These are phyloP conservation scores for Burhinus oedicnemus DNA, from an alignment of 2,113 vertebrate species.

Conservation along the genomic window DNA sequence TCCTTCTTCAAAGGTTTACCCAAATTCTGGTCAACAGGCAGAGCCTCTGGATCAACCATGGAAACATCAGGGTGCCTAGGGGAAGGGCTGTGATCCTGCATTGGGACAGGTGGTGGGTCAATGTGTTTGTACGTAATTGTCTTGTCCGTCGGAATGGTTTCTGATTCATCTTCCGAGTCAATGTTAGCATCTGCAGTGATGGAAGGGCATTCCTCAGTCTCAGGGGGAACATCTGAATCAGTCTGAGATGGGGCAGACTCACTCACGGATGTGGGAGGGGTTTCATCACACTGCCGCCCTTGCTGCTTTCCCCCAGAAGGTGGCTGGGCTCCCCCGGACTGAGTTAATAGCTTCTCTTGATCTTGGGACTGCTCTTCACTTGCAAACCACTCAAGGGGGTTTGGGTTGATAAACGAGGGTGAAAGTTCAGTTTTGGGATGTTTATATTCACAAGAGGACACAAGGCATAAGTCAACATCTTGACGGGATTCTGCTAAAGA, in stretches of 20 bases:
- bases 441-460: conserved; percentile 92
- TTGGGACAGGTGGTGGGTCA: conserved; percentile 86
- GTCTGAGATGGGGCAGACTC: conserved; percentile 94
- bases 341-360: conserved; percentile 84
- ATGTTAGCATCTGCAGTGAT: conserved; percentile 97
- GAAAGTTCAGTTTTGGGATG: conserved; percentile 96
- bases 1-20: conserved; percentile 85
- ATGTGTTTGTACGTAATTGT: conserved; percentile 91
- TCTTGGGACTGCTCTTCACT: conserved; percentile 83
- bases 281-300: conserved; percentile 90
- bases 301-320: conserved; percentile 88
- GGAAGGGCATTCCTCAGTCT: conserved; percentile 94
- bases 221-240: conserved; percentile 92
- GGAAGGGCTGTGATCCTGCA: conserved; percentile 89
- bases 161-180: conserved; percentile 96
- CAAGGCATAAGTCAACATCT: conserved; percentile 92
- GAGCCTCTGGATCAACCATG: conserved; percentile 94
- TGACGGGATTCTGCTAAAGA: conserved; percentile 80
- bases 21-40: conserved; percentile 87
- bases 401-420: conserved; percentile 97
- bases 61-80: conserved; percentile 90
- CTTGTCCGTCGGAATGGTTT: conserved; percentile 95
- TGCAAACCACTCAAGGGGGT: conserved; percentile 92
- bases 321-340: conserved; percentile 83
- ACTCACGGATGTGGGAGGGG: conserved; percentile 91